Evolutionary conservation across 92 coral and sea anemone species (phyloP).

Genomic region (Porites cylindrica): DNA sequence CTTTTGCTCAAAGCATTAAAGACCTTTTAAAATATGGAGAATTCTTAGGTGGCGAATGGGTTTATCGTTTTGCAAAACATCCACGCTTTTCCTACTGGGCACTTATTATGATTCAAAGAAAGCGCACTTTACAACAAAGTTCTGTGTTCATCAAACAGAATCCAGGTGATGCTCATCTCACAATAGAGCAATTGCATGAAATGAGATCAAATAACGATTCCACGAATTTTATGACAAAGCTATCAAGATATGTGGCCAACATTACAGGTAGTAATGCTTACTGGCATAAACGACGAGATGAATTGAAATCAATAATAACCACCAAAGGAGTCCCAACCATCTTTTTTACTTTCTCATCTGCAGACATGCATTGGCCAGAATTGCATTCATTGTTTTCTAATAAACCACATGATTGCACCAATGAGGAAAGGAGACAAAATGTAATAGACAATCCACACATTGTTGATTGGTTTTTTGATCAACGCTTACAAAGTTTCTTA

Average conservation of each 20-base stretch:
- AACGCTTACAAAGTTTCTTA: constrained; percentile 60
- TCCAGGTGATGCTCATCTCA: constrained; percentile 45
- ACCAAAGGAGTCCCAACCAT: constrained; percentile 77
- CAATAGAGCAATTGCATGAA: constrained; percentile 77
- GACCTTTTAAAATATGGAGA: constrained; percentile 70
- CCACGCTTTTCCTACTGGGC: constrained; percentile 81
- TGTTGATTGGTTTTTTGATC: constrained; percentile 66
- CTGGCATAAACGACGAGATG: constrained; percentile 72
- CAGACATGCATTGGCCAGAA: constrained; percentile 85
- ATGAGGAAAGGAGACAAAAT: constrained; percentile 38
- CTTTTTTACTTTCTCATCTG: constrained; percentile 82
- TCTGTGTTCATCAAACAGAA: constrained; percentile 56
- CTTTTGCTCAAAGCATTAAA: constrained; percentile 48
- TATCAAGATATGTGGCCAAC: constrained; percentile 79
- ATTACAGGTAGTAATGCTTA: constrained; percentile 75
- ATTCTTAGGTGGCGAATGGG: constrained; percentile 51
- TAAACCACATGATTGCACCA: background rate
- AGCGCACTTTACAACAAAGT: constrained; percentile 70
- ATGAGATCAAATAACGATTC: constrained; percentile 68
- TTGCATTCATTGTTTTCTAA: constrained; percentile 53
- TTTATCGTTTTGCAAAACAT: constrained; percentile 70
- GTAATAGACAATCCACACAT: constrained; percentile 78
- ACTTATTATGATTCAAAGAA: constrained; percentile 74
- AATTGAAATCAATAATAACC: constrained; percentile 67
- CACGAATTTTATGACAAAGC: constrained; percentile 68